A percentile compares a stretch with the other conserved stretches of the same genome.
These are phyloP conservation scores for Hedya salicella DNA, from an alignment of 2,888 invertebrate genomes.

Conservation along the genomic window DNA sequence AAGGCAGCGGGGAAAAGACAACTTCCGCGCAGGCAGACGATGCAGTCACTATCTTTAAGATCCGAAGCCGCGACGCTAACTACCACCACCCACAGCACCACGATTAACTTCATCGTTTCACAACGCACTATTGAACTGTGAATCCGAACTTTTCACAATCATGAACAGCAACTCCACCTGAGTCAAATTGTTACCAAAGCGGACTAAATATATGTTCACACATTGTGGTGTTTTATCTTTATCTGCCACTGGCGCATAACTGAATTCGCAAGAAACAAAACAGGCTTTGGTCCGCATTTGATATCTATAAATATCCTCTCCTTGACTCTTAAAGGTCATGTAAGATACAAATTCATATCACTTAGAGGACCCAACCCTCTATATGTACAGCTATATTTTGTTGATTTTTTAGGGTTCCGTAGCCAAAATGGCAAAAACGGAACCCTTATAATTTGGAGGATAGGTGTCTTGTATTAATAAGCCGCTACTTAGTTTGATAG, in stretches of 20 bases:
- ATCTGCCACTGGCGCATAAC: not conserved
- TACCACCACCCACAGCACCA: not conserved
- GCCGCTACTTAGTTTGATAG: too few relatives aligned
- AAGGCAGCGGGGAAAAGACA: not conserved
- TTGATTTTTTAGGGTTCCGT: too few relatives aligned
- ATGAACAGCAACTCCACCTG: too few relatives aligned
- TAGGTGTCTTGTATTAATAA: too few relatives aligned
- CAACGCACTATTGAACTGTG: not conserved
- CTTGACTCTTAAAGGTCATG: conserved; percentile 2
- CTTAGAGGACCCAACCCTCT: not conserved
- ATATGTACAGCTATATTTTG: not conserved
- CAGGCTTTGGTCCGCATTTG: not conserved
- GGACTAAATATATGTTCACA: not conserved
- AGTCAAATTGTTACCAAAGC: not conserved
- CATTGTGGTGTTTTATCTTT: not conserved
- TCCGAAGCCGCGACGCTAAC: not conserved
- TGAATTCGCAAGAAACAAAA: not conserved
- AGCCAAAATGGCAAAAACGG: too few relatives aligned
- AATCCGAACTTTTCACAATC: not conserved
- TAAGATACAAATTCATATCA: conserved; percentile 6
- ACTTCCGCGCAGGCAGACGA: not conserved
- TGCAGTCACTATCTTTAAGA: not conserved
- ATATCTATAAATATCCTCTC: not conserved
- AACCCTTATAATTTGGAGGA: too few relatives aligned
- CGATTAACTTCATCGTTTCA: not conserved